Evolutionary conservation across 2,888 invertebrate species (phyloP).

Genomic region (Caenorhabditis sp.): DNA sequence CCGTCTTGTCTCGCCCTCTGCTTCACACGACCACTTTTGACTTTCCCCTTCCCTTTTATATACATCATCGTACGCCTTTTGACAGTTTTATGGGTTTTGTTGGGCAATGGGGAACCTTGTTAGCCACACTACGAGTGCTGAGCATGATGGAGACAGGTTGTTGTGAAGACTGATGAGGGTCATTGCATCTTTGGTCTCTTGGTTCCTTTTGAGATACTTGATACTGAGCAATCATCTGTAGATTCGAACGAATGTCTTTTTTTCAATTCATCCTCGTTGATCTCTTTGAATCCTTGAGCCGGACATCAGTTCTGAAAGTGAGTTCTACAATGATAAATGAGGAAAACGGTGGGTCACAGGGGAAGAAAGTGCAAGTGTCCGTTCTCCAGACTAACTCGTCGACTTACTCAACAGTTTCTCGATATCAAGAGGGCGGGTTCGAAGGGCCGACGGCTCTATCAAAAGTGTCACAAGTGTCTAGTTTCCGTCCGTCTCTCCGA

Average conservation of each 20-base stretch:
- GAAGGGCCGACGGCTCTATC: constrained; percentile 25
- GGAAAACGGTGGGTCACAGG: not conserved
- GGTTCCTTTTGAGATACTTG: no score
- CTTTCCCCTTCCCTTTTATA: constrained; percentile 16
- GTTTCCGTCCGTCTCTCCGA: constrained; percentile 14
- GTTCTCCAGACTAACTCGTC: not conserved
- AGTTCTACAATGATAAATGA: not conserved
- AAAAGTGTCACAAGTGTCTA: constrained; percentile 53
- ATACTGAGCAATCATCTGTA: no score
- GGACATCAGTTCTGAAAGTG: not conserved
- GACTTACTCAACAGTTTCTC: constrained; percentile 7
- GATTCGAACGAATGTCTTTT: not conserved
- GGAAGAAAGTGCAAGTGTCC: constrained; percentile 25
- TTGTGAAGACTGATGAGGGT: constrained; percentile 43
- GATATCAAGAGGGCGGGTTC: constrained; percentile 5
- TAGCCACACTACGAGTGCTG: constrained; percentile 24
- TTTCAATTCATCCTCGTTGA: not conserved
- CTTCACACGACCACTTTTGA: constrained; percentile 22
- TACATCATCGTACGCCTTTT: constrained; percentile 40
- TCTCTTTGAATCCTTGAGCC: not conserved
- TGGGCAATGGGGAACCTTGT: no score
- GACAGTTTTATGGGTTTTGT: constrained; percentile 38
- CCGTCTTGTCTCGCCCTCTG: constrained; percentile 30
- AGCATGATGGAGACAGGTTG: constrained; percentile 5
- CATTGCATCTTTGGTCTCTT: constrained; percentile 17